Evolutionary conservation across 2,113 vertebrate species (phyloP).

Genomic region (Rhinopomastus cyanomelas): DNA sequence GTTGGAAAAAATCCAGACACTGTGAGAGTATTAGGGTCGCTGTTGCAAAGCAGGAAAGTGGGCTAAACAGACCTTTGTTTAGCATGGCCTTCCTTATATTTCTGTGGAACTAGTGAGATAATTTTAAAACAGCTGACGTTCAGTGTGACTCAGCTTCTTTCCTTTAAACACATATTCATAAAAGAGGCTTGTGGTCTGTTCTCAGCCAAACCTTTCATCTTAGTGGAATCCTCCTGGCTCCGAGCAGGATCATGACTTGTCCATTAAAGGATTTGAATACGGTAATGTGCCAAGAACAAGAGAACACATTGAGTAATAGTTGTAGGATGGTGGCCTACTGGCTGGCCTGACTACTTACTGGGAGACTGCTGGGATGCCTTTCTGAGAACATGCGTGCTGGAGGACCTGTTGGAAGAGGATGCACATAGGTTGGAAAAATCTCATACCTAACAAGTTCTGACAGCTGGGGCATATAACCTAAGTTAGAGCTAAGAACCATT

Average conservation of each 20-base stretch:
- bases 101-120: neutral
- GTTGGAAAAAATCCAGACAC: neutral
- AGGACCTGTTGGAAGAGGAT: neutral
- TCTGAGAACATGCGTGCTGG: neutral
- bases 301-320: neutral
- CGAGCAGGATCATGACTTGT: neutral
- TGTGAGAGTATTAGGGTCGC: neutral
- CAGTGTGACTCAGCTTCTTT: neutral
- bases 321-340: neutral
- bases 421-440: neutral
- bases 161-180: neutral
- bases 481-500: neutral
- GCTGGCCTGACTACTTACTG: neutral
- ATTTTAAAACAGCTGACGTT: neutral
- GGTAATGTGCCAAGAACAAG: neutral
- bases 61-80: neutral
- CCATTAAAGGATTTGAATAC: neutral
- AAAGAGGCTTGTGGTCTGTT: fast-evolving
- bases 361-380: neutral
- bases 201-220: neutral
- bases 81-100: neutral
- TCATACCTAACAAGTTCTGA: no score
- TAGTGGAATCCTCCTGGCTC: neutral
- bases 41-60: neutral
- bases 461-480: no score